These are phyloP conservation scores for Lepus townsendii DNA, from an alignment of 2,797 vertebrate species.

Conservation along the genomic window DNA sequence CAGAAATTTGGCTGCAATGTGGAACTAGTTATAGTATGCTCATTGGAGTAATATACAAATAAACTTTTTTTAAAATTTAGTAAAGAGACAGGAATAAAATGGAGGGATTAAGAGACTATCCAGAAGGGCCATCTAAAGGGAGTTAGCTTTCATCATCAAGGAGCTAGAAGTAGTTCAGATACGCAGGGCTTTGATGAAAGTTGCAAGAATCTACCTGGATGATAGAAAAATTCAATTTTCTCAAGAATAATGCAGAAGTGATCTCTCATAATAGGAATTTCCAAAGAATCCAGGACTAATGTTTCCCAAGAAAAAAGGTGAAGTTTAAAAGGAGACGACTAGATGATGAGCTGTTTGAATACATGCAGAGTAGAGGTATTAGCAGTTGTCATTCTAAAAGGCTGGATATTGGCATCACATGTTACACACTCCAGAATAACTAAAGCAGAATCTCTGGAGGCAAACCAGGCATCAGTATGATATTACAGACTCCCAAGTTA, in stretches of 20 bases:
- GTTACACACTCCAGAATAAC: not conserved
- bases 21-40: not conserved
- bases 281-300: constrained; percentile 36
- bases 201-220: constrained; percentile 1
- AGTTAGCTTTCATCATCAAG: not conserved
- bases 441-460: constrained; percentile 12
- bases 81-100: constrained; percentile 4
- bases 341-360: not conserved
- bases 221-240: not conserved
- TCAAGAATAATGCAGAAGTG: constrained; percentile 23
- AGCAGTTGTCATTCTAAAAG: constrained; percentile 31
- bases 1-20: not conserved
- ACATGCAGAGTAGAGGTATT: not conserved
- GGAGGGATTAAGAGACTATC: not conserved
- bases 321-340: constrained; percentile 14
- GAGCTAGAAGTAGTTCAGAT: constrained; percentile 1
- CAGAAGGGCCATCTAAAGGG: not conserved
- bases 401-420: not conserved
- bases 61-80: not conserved
- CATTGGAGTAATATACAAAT: constrained; percentile 44
- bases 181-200: constrained; percentile 8
- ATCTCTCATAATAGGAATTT: constrained; percentile 2
- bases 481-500: constrained; percentile 14
- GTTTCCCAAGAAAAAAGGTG: not conserved
- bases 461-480: not conserved